Conservation (phyloP, 1,140 invertebrate genomes). For the Probaryconus sp. region DNA sequence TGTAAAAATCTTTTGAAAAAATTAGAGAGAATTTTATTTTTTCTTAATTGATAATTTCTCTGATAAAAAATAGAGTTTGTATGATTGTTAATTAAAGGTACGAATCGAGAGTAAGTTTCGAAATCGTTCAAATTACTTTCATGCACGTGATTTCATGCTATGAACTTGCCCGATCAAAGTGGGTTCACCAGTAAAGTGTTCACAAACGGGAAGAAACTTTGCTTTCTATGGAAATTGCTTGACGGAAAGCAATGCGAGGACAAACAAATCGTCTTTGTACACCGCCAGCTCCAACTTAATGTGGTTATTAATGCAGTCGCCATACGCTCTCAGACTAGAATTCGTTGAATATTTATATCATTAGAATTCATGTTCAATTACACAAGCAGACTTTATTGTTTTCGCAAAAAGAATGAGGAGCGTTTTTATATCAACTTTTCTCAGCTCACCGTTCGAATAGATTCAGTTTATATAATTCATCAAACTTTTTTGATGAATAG, state of each 20-base stretch:
- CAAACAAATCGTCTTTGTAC: slow-evolving; percentile 18
- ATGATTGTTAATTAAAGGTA: not conserved
- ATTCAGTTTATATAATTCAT: too few species aligned
- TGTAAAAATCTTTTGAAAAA: too few species aligned
- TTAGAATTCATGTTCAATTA: too few species aligned
- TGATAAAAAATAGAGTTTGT: too few species aligned
- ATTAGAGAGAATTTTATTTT: too few species aligned
- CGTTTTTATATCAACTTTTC: too few species aligned
- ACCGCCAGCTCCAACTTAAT: not conserved
- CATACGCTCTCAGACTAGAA: too few species aligned
- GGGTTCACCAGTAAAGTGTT: slow-evolving; percentile 1
- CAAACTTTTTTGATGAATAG: too few species aligned
- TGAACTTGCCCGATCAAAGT: slow-evolving; percentile 13
- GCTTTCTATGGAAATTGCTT: slow-evolving; percentile 26
- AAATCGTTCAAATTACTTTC: not conserved
- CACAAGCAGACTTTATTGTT: too few species aligned
- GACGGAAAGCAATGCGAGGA: slow-evolving; percentile 5
- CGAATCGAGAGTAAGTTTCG: not conserved
- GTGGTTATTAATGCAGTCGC: slow-evolving; percentile 11
- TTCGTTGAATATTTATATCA: too few species aligned
- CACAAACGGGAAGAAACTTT: slow-evolving; percentile 27
- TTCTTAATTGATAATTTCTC: not conserved
- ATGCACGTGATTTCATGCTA: slow-evolving; percentile 2
- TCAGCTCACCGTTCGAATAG: too few species aligned
- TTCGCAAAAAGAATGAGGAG: too few species aligned